A percentile compares a stretch with the other conserved stretches of the same genome.
These are phyloP conservation scores for Eueides isabella DNA, from an alignment of 1,140 invertebrate species.

Conservation along the genomic window DNA sequence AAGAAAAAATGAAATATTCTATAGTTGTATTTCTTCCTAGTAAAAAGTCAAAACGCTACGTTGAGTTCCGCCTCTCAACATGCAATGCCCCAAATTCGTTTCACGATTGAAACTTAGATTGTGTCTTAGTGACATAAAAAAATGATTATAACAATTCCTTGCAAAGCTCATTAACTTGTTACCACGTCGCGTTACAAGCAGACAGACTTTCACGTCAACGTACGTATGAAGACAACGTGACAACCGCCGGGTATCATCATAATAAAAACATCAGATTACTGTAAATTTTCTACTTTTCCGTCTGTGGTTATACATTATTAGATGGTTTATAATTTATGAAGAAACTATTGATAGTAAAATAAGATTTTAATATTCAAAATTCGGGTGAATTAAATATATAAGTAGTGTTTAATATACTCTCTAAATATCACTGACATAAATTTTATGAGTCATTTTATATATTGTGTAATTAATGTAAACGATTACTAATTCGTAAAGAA, in stretches of 20 bases:
- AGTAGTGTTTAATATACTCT: too few species aligned
- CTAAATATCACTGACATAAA: too few species aligned
- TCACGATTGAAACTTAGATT: constrained; percentile 11
- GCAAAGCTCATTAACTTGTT: constrained; percentile 16
- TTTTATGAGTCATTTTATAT: too few species aligned
- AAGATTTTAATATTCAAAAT: too few species aligned
- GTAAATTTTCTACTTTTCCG: neutral
- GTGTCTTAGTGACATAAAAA: constrained; percentile 13
- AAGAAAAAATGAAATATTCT: too few species aligned
- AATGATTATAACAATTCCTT: neutral
- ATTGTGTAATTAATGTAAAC: too few species aligned
- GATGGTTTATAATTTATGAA: neutral
- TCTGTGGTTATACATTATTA: neutral
- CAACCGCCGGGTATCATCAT: constrained; percentile 17
- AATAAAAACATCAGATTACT: constrained; percentile 9
- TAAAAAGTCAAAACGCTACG: too few species aligned
- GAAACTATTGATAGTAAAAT: neutral
- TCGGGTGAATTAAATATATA: too few species aligned
- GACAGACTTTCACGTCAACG: constrained; percentile 16
- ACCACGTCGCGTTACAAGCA: constrained; percentile 13
- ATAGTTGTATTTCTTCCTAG: too few species aligned
- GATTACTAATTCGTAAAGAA: too few species aligned
- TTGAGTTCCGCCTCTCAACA: too few species aligned
- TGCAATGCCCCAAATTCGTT: neutral
- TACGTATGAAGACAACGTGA: constrained; percentile 14